phyloP scores from a whole-genome alignment of 2,888 invertebrate species.

The Acanthopleura granulata region DNA sequence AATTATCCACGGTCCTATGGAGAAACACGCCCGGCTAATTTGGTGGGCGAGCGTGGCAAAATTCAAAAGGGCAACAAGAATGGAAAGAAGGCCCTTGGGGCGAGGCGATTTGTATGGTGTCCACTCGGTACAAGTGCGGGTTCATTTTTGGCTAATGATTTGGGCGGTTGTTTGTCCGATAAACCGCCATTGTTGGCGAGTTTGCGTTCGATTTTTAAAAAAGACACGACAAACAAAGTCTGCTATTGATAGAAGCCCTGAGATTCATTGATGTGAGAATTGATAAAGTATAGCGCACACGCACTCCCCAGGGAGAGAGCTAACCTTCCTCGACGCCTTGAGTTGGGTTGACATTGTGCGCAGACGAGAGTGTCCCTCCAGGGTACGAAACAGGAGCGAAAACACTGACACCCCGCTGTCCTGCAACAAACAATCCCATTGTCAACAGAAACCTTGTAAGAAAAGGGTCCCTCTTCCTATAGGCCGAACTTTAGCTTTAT shows the following conservation, averaged over 20 bases:
- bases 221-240: neutral
- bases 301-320: neutral
- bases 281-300: slow-evolving; percentile 11
- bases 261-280: neutral
- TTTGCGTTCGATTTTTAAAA: neutral
- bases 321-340: neutral
- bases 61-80: neutral
- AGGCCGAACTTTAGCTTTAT: no score
- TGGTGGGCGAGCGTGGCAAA: neutral
- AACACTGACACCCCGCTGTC: neutral
- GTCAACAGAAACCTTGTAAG: no score
- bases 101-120: no score
- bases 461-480: no score
- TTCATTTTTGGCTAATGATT: neutral
- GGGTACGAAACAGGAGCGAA: neutral
- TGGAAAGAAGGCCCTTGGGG: no score
- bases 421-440: no score
- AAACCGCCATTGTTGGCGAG: neutral
- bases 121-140: neutral
- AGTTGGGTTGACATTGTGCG: neutral
- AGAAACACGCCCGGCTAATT: neutral
- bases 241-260: neutral
- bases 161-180: neutral
- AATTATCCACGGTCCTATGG: neutral
- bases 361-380: no score